phyloP scores from a whole-genome alignment of 2,113 vertebrate genomes.

The Ammospiza nelsoni region DNA sequence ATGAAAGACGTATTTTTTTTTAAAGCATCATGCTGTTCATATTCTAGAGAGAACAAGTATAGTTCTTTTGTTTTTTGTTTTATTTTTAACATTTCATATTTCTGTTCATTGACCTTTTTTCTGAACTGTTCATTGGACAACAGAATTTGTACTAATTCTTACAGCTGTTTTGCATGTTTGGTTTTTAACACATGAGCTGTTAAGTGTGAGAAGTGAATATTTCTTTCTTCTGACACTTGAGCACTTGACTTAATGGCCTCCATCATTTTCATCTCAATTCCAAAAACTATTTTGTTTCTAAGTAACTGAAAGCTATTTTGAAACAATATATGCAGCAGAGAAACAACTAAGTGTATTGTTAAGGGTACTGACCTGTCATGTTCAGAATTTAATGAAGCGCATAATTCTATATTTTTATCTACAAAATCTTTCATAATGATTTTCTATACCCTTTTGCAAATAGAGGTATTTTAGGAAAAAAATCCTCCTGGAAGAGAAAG shows the following conservation, averaged over 20 bases:
- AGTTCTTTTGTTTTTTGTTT: not conserved
- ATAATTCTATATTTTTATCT: slow-evolving; percentile 35
- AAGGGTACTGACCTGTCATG: slow-evolving; percentile 30
- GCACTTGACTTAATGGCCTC: not conserved
- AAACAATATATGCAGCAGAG: slow-evolving; percentile 42
- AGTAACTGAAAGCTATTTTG: slow-evolving; percentile 36
- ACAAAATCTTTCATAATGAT: slow-evolving; percentile 46
- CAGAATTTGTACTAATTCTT: not conserved
- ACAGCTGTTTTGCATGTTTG: not conserved
- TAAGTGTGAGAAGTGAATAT: not conserved
- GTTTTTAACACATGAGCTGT: not conserved
- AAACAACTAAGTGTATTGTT: slow-evolving; percentile 36
- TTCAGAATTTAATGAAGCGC: slow-evolving; percentile 34
- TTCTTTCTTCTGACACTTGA: not conserved
- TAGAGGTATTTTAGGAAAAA: not conserved
- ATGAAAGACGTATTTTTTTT: not conserved
- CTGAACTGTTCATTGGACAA: not conserved
- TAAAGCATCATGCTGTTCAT: not conserved
- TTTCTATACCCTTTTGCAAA: slow-evolving; percentile 27
- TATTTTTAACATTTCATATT: not conserved
- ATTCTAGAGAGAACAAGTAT: not conserved
- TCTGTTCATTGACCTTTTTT: not conserved
- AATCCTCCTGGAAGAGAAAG: not conserved
- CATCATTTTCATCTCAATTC: not conserved
- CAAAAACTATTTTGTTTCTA: not conserved